phyloP scores from a whole-genome alignment of 2,888 invertebrate species.

The Hymenopus coronatus region DNA sequence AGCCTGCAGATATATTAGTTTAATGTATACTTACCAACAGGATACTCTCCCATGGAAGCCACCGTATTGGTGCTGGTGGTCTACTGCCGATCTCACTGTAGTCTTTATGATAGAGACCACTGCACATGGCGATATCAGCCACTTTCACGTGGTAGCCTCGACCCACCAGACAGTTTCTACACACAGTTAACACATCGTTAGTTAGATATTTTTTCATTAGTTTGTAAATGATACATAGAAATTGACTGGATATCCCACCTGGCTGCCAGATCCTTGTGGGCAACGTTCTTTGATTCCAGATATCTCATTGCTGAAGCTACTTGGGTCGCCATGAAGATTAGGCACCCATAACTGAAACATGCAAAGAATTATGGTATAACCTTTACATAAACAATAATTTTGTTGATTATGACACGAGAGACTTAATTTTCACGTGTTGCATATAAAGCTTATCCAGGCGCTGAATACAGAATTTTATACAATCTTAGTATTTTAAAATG shows the following conservation, averaged over 20 bases:
- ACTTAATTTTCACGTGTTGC: too few relatives aligned
- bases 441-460: too few relatives aligned
- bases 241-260: slow-evolving; percentile 43
- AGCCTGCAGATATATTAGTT: too few relatives aligned
- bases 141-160: slow-evolving; percentile 60
- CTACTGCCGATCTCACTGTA: slow-evolving; percentile 62
- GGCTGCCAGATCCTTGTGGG: slow-evolving; percentile 76
- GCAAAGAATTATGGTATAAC: slow-evolving; percentile 19
- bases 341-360: slow-evolving; percentile 60
- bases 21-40: slow-evolving; percentile 54
- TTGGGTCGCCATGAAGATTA: slow-evolving; percentile 71
- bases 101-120: slow-evolving; percentile 60
- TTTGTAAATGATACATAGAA: not conserved
- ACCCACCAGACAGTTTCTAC: slow-evolving; percentile 60
- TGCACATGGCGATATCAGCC: slow-evolving; percentile 62
- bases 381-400: not conserved
- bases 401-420: too few relatives aligned
- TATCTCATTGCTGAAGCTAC: slow-evolving; percentile 79
- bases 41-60: slow-evolving; percentile 66
- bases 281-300: slow-evolving; percentile 72
- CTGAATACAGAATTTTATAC: too few relatives aligned
- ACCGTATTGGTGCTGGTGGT: slow-evolving; percentile 60
- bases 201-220: slow-evolving; percentile 32
- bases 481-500: too few relatives aligned
- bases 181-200: not conserved